phyloP scores from a whole-genome alignment of 2,113 vertebrate genomes.

The Engraulis encrasicolus region DNA sequence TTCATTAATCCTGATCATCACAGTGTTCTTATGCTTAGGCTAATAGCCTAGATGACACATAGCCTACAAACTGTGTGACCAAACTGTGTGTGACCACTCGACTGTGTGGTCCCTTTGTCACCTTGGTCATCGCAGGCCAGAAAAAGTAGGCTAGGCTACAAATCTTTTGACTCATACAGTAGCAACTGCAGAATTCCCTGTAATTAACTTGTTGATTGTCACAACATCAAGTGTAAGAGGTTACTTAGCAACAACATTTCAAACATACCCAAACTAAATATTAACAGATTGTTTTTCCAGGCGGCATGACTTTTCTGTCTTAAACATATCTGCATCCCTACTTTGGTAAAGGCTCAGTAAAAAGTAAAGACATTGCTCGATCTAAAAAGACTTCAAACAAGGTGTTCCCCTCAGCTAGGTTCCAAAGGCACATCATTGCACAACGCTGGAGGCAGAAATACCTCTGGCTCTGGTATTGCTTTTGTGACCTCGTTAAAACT shows the following conservation, averaged over 20 bases:
- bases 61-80: no score
- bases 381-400: background rate
- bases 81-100: no score
- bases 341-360: background rate
- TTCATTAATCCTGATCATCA: no score
- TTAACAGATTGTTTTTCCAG: background rate
- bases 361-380: background rate
- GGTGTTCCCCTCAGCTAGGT: background rate
- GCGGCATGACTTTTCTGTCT: background rate
- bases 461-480: background rate
- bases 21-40: no score
- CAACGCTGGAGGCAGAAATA: background rate
- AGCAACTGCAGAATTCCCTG: no score
- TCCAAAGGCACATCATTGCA: conserved; percentile 2
- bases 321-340: background rate
- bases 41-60: no score
- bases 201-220: no score
- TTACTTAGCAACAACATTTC: background rate
- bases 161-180: no score
- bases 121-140: no score
- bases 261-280: background rate
- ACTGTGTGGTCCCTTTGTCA: no score
- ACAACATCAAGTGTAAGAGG: no score
- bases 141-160: no score
- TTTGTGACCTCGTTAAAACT: background rate